These are phyloP conservation scores for Tenthredo amoena DNA, from an alignment of 2,888 invertebrate genomes.

Conservation along the genomic window DNA sequence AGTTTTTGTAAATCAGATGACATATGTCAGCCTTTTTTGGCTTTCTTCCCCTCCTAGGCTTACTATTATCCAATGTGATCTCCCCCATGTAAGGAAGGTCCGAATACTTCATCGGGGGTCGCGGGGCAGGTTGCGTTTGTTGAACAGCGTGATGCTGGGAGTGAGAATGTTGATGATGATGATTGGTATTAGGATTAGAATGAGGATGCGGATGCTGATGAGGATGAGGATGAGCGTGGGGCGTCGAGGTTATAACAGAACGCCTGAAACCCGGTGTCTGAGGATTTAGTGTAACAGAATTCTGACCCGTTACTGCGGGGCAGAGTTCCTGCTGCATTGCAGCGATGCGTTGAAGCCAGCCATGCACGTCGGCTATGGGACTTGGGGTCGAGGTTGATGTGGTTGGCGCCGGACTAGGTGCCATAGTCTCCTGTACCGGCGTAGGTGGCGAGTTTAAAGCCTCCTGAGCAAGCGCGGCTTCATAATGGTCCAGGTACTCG, in stretches of 20 bases:
- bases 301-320: constrained; percentile 56
- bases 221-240: constrained; percentile 59
- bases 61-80: constrained; percentile 93
- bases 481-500: constrained; percentile 89
- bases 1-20: constrained; percentile 94
- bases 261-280: constrained; percentile 61
- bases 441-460: constrained; percentile 70
- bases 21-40: constrained; percentile 96
- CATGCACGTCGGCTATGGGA: constrained; percentile 76
- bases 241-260: constrained; percentile 74
- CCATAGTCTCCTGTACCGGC: constrained; percentile 66
- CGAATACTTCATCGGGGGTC: constrained; percentile 84
- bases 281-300: constrained; percentile 37
- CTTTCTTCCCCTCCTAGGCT: constrained; percentile 91
- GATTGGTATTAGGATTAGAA: constrained; percentile 44
- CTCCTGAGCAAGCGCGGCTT: constrained; percentile 84
- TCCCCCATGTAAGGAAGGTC: constrained; percentile 96
- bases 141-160: constrained; percentile 57
- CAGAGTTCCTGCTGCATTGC: constrained; percentile 84
- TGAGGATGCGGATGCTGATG: constrained; percentile 50
- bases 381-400: constrained; percentile 72
- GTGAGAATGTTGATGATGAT: constrained; percentile 58
- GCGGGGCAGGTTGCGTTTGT: constrained; percentile 68
- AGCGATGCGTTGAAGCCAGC: constrained; percentile 88
- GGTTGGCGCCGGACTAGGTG: constrained; percentile 75